Evolutionary conservation across 2,113 vertebrate genomes (phyloP).

Genomic region (Synodontis membranacea): DNA sequence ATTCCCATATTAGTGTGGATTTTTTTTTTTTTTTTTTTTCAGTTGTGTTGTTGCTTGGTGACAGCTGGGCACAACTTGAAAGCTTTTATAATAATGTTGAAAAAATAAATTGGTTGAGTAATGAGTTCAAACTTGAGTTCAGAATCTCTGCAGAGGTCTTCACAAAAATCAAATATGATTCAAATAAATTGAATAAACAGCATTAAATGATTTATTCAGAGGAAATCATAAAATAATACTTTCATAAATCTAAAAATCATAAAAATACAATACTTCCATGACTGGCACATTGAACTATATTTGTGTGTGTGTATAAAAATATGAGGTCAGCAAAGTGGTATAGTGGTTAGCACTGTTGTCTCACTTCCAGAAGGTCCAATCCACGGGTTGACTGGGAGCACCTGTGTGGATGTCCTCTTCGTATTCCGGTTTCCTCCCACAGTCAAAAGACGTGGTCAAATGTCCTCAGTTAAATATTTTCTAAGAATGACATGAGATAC

Average conservation of each 20-base stretch:
- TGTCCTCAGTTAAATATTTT: too few species aligned
- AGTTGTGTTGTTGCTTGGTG: neutral
- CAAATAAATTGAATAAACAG: neutral
- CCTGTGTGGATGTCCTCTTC: too few species aligned
- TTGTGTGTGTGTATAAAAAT: neutral
- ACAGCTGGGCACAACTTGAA: neutral
- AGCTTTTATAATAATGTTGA: neutral
- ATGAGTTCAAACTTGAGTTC: neutral
- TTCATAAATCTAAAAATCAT: too few species aligned
- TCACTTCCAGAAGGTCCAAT: too few species aligned
- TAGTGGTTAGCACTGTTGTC: too few species aligned
- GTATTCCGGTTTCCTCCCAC: too few species aligned
- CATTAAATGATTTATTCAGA: neutral
- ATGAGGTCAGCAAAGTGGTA: too few species aligned
- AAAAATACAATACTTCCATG: neutral
- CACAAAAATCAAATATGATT: neutral
- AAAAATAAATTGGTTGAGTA: neutral
- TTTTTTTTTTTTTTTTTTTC: conserved; percentile 8
- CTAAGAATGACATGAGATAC: too few species aligned
- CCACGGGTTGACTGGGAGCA: too few species aligned
- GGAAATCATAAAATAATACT: neutral
- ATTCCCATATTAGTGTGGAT: neutral
- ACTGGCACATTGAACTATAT: neutral
- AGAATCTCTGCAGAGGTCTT: neutral
- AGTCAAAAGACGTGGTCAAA: too few species aligned